phyloP scores from a whole-genome alignment of 2,113 vertebrate genomes.

The Maccullochella peelii region DNA sequence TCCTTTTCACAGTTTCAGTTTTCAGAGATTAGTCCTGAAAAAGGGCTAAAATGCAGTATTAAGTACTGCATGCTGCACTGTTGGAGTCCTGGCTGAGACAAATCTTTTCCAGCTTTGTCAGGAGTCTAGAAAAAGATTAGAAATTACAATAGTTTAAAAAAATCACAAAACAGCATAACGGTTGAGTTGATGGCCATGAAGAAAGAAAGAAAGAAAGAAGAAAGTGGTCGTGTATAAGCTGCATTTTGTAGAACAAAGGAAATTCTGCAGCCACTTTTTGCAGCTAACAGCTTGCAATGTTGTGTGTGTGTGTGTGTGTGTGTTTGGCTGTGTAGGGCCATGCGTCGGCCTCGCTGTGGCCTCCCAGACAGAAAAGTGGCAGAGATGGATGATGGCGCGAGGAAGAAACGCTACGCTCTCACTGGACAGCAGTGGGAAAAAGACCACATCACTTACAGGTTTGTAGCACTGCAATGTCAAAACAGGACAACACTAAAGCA shows the following conservation, averaged over 20 bases:
- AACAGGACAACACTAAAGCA: neutral
- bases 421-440: conserved; percentile 92
- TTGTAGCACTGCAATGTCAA: neutral
- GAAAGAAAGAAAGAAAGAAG: too few relatives aligned
- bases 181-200: neutral
- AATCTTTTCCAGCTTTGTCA: neutral
- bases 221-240: neutral
- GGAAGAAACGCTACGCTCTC: conserved; percentile 89
- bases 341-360: conserved; percentile 93
- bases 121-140: neutral
- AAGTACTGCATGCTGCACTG: neutral
- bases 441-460: conserved; percentile 93
- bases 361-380: conserved; percentile 89
- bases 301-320: neutral
- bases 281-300: neutral
- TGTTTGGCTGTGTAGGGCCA: conserved; percentile 84
- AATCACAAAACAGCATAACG: neutral
- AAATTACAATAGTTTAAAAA: neutral
- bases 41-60: neutral
- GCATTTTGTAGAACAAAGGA: neutral
- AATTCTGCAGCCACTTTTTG: neutral
- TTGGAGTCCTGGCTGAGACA: neutral
- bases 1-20: neutral
- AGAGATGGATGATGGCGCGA: conserved; percentile 79
- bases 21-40: neutral